A percentile compares a stretch with the other conserved stretches of the same genome.
phyloP scores from a whole-genome alignment of 2,888 invertebrate genomes.

The Drosophila prolongata region DNA sequence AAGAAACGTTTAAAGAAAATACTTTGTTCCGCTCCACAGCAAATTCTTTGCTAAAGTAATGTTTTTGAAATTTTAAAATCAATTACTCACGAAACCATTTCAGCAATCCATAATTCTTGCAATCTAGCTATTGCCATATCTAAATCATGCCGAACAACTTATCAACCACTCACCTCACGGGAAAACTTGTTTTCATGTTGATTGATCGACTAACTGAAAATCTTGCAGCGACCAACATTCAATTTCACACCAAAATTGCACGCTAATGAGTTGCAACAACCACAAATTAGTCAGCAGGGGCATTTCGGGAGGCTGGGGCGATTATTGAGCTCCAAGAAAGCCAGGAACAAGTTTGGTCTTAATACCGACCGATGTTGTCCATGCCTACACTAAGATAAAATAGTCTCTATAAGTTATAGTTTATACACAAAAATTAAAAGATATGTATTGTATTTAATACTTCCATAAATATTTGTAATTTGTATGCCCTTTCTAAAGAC shows the following conservation, averaged over 20 bases:
- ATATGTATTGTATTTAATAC: too few relatives aligned
- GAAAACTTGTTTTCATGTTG: conserved; percentile 62
- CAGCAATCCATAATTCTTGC: conserved; percentile 14
- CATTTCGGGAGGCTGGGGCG: not conserved
- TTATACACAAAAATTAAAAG: too few relatives aligned
- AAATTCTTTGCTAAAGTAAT: too few relatives aligned
- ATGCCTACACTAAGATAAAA: not conserved
- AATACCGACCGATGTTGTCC: not conserved
- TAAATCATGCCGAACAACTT: conserved; percentile 23
- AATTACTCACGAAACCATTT: not conserved
- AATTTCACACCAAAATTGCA: conserved; percentile 68
- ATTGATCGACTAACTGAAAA: conserved; percentile 69
- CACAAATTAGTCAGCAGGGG: conserved; percentile 38
- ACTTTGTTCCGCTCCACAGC: too few relatives aligned
- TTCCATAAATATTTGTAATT: too few relatives aligned
- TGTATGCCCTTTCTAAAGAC: too few relatives aligned
- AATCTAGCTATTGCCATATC: conserved; percentile 23
- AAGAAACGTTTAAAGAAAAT: too few relatives aligned
- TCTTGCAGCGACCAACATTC: conserved; percentile 64
- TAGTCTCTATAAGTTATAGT: not conserved
- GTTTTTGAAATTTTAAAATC: not conserved
- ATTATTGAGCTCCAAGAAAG: conserved; percentile 9
- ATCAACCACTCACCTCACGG: conserved; percentile 22
- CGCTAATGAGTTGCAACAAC: conserved; percentile 66
- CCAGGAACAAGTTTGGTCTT: conserved; percentile 22